phyloP scores from a whole-genome alignment of 2,113 vertebrate genomes.

The Menura novaehollandiae region DNA sequence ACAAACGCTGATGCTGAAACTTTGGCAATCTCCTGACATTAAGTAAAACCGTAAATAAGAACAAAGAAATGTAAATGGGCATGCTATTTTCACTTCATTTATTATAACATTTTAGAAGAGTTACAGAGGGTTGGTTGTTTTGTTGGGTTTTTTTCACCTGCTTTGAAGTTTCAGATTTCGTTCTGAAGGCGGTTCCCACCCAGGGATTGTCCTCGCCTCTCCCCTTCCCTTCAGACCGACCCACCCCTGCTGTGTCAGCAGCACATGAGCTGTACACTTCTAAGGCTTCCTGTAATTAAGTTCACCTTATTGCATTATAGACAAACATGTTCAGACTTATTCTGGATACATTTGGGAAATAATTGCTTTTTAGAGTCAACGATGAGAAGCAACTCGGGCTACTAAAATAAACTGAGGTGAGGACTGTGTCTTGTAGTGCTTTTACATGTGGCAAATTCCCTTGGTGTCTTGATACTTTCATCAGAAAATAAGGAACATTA shows the following conservation, averaged over 20 bases:
- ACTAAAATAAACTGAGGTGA: slow-evolving; percentile 2
- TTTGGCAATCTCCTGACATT: slow-evolving; percentile 56
- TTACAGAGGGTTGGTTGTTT: not conserved
- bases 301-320: slow-evolving; percentile 38
- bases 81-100: slow-evolving; percentile 34
- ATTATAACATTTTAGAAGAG: slow-evolving; percentile 27
- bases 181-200: slow-evolving; percentile 32
- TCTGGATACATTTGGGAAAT: slow-evolving; percentile 45
- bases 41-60: slow-evolving; percentile 20
- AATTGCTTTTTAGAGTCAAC: slow-evolving; percentile 8
- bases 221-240: not conserved
- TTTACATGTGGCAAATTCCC: slow-evolving; percentile 12
- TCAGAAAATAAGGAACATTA: slow-evolving; percentile 40
- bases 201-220: slow-evolving; percentile 5
- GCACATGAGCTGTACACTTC: not conserved
- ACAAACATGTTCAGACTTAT: slow-evolving; percentile 48
- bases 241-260: slow-evolving; percentile 50
- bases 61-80: slow-evolving; percentile 65
- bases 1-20: slow-evolving; percentile 37
- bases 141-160: not conserved
- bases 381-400: not conserved
- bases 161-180: slow-evolving; percentile 47
- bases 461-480: not conserved
- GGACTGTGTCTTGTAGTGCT: not conserved
- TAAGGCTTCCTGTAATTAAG: slow-evolving; percentile 51